phyloP scores from a whole-genome alignment of 2,797 vertebrate species.

The Catamblyrhynchus diadema region DNA sequence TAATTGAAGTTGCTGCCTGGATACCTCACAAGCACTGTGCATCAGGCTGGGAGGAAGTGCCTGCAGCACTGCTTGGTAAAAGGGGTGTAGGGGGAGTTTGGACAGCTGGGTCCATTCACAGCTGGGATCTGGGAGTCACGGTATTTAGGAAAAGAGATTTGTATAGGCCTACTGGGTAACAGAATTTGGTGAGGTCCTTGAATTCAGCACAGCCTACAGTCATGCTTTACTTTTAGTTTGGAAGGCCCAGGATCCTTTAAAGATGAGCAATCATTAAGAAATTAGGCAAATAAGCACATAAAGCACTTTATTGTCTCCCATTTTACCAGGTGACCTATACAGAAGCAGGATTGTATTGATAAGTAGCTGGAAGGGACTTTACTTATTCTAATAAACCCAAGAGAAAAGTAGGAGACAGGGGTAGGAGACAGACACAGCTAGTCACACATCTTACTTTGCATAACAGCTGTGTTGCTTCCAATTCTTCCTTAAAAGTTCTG shows the following conservation, averaged over 20 bases:
- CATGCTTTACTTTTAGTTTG: not conserved
- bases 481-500: not conserved
- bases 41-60: not conserved
- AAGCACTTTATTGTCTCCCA: not conserved
- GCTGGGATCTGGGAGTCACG: not conserved
- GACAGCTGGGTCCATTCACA: not conserved
- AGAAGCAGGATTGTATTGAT: not conserved
- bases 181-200: not conserved
- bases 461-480: not conserved
- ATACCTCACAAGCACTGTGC: not conserved
- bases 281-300: not conserved
- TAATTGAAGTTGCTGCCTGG: slow-evolving; percentile 29
- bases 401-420: not conserved
- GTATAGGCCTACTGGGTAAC: not conserved
- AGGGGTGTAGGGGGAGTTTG: not conserved
- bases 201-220: not conserved
- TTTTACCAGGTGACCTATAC: not conserved
- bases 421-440: not conserved
- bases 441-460: not conserved
- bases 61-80: not conserved
- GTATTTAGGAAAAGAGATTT: not conserved
- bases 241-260: not conserved
- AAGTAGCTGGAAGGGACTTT: not conserved
- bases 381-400: not conserved
- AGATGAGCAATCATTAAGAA: not conserved